Base-by-base conservation (phyloP, 2,113 vertebrate species). In the Mustelus asterias region DNA sequence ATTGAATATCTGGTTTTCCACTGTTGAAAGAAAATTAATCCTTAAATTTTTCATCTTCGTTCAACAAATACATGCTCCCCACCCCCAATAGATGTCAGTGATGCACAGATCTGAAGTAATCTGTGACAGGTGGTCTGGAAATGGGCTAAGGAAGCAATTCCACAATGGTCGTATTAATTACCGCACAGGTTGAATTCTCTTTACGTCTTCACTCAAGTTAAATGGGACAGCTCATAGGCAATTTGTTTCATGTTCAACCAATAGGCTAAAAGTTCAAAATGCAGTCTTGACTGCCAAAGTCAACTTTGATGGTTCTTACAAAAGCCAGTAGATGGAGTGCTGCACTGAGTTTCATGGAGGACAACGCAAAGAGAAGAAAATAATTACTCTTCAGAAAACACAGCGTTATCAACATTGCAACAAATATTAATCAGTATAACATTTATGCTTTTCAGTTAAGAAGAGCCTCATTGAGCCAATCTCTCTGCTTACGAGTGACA, bases 1-100 rank as follows among this genome's bases (percentile, higher is more conserved):
- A 99, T 96, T 99, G 99, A 97, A 99, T 99, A 96, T 99, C 99
- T 0, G 98, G 98, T 96, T 98, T 99, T 20, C 99, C 99, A 95
- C 99, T 99, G 97, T 1, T 10, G 3, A 96, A 63, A 97, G 18
- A 97, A n/a, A 60, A 95, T 54, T 29, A 90, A 63, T 86, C 83
- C 83, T 44, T 86, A 41, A 86, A 44, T 72, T 70, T 10, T 54
- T 76, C 24, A 95, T 48, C 5, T 72, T 48, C 48, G 16, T 60
- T 93, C 2, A 65, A 18, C 20, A 7, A 9, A 63, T 63, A 37
- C n/a, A 65, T 65, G 16, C 7, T 67, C 3, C n/a, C 29, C n/a
- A 67, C 18, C 33, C 65, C 89, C n/a, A 63, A 24, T 20, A 37
- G n/a, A 93, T 41, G 37, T 33, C 90, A 67, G 11, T 60, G 54